These are phyloP conservation scores for Plectropomus leopardus DNA, from an alignment of 2,113 vertebrate species.

Conservation along the genomic window DNA sequence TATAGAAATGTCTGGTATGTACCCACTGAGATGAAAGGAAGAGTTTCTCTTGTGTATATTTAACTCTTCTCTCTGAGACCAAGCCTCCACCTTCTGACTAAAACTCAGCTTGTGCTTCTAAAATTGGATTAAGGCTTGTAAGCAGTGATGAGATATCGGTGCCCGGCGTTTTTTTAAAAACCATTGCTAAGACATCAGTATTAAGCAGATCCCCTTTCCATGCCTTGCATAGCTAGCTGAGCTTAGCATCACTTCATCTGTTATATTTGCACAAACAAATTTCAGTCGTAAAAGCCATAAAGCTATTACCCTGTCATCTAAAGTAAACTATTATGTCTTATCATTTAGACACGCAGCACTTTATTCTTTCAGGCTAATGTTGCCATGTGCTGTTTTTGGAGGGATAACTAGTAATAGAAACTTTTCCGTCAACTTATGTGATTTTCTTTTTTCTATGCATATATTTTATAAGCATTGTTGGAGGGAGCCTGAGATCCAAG, in stretches of 20 bases:
- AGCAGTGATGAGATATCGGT: conserved; percentile 80
- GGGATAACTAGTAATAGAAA: no score
- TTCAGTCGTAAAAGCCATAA: conserved; percentile 54
- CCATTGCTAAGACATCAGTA: conserved; percentile 81
- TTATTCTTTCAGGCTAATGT: neutral
- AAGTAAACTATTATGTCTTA: conserved; percentile 43
- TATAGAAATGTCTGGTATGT: neutral
- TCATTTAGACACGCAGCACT: neutral
- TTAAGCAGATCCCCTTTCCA: conserved; percentile 79
- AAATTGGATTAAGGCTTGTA: conserved; percentile 83
- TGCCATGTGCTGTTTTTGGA: neutral
- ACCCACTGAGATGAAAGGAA: conserved; percentile 42
- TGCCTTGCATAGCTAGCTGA: conserved; percentile 76
- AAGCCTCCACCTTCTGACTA: conserved; percentile 57
- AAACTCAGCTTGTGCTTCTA: conserved; percentile 78
- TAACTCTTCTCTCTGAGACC: conserved; percentile 63
- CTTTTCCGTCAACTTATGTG: no score
- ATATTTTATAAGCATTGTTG: no score
- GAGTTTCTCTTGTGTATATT: conserved; percentile 67
- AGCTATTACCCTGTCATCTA: conserved; percentile 56
- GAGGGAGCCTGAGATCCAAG: no score
- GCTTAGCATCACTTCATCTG: conserved; percentile 74
- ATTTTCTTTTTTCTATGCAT: no score
- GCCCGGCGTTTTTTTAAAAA: conserved; percentile 75
- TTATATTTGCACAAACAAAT: conserved; percentile 67